Evolutionary conservation across 2,888 invertebrate genomes (phyloP).

Genomic region (Pyrrhosoma nymphula): DNA sequence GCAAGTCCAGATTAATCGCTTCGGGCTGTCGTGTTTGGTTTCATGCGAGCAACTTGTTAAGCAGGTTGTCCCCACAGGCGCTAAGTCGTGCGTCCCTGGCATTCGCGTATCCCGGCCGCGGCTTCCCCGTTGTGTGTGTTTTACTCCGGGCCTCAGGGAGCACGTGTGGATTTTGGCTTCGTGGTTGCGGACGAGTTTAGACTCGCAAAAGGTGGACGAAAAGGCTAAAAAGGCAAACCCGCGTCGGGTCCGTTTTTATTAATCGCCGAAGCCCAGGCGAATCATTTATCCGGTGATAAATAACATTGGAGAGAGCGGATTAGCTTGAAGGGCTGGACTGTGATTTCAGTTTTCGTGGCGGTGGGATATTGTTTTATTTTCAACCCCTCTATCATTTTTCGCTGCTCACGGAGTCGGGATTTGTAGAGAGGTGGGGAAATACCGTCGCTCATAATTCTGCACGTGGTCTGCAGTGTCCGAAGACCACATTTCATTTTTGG

Average conservation of each 20-base stretch:
- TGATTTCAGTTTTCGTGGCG: background rate
- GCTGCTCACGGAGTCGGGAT: background rate
- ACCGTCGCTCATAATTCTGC: background rate
- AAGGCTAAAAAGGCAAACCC: background rate
- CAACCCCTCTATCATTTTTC: background rate
- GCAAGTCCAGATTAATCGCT: slow-evolving; percentile 20
- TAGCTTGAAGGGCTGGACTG: background rate
- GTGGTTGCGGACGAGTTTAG: background rate
- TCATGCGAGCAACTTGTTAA: slow-evolving; percentile 38
- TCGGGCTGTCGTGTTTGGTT: background rate
- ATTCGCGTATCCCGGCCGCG: background rate
- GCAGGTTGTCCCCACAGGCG: background rate
- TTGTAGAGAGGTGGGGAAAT: no score
- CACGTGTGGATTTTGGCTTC: no score
- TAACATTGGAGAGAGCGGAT: background rate
- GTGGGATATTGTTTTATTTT: background rate
- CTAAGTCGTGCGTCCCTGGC: no score
- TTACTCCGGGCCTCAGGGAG: no score
- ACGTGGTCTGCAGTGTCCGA: background rate
- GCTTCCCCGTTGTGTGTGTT: no score
- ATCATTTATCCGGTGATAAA: background rate
- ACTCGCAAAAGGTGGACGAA: background rate
- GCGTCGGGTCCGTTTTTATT: slow-evolving; percentile 7
- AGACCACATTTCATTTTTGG: background rate
- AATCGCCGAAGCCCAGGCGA: background rate